Base-by-base conservation (phyloP, 2,888 invertebrate species). In the Parnassius smintheus region DNA sequence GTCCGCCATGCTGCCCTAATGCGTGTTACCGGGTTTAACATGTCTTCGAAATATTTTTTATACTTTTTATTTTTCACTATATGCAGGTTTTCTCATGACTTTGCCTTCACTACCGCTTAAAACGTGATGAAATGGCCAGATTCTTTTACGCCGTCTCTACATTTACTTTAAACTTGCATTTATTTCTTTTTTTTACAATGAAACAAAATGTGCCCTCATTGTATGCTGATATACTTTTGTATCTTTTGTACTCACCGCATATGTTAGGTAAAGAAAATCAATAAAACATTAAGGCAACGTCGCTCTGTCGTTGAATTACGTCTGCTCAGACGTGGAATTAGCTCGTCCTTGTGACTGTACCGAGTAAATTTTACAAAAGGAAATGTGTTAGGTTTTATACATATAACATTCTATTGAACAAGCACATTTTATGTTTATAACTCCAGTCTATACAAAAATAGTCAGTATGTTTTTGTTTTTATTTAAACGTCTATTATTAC, bases 231-330 rank as follows among this genome's bases (percentile, higher is more conserved):
- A 11, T 11, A 2, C 44, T 11, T 44, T 9, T 44, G 11, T 11
- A 11, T 11, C 44, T 44, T 11, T 11, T 10, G 11, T 54, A 18
- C 18, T 18, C 10, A 13, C 10, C 2, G 18, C 55, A 55, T 4
- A 1, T 12, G 25, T 25, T n/a, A 11, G 48, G 3, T 35, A 42
- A 8, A 35, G 25, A 9, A 48, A 2, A 56, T 49, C 52, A 49
- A 51, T 56, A 56, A 46, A 35, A 56, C 25, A 46, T 56, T 18
- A 59, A 13, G 46, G 13, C 48, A 46, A 1, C 53, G 41, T 35
- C 53, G 10, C 53, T 54, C 25, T 18, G 9, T 13, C 53, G 53
- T 59, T 53, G 46, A 53, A 59, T 59, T 59, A 59, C 53, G 22
- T 35, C 12, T 25, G 35, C 25, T 45, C 46, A 56, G 12, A 56